A percentile compares a stretch with the other conserved stretches of the same genome.
Conservation (phyloP, 2,888 invertebrate genomes). For the Zaprionus bogoriensis region DNA sequence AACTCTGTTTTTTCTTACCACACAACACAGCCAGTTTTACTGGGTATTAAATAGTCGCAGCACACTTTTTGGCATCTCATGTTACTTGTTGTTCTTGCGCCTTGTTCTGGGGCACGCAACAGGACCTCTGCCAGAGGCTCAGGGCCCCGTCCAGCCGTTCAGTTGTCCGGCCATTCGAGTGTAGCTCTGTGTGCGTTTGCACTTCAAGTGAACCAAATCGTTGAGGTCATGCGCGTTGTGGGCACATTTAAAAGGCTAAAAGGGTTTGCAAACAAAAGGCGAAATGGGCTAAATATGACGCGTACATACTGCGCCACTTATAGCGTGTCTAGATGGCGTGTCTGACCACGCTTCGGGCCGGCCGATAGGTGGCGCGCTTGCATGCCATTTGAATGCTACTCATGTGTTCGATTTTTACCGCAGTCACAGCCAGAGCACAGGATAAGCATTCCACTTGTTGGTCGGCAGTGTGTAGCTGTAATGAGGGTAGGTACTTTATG, state of each 20-base stretch:
- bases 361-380: slow-evolving; percentile 64
- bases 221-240: slow-evolving; percentile 76
- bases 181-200: slow-evolving; percentile 60
- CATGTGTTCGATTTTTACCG: neutral
- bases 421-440: neutral
- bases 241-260: slow-evolving; percentile 67
- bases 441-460: slow-evolving; percentile 39
- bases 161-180: too few relatives aligned
- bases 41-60: neutral
- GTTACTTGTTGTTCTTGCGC: slow-evolving; percentile 7
- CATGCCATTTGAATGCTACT: slow-evolving; percentile 32
- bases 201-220: slow-evolving; percentile 70
- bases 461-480: slow-evolving; percentile 3
- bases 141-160: too few relatives aligned
- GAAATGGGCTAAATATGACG: slow-evolving; percentile 46
- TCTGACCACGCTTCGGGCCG: slow-evolving; percentile 51
- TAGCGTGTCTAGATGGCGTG: slow-evolving; percentile 67
- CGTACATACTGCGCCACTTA: slow-evolving; percentile 12
- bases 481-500: neutral
- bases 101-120: slow-evolving; percentile 57
- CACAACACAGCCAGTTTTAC: too few relatives aligned
- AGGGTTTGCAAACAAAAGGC: slow-evolving; percentile 31
- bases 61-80: neutral
- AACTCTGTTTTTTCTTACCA: too few relatives aligned
- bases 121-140: slow-evolving; percentile 57